phyloP scores from a whole-genome alignment of 2,797 vertebrate genomes.

The Arnoldichthys spilopterus region DNA sequence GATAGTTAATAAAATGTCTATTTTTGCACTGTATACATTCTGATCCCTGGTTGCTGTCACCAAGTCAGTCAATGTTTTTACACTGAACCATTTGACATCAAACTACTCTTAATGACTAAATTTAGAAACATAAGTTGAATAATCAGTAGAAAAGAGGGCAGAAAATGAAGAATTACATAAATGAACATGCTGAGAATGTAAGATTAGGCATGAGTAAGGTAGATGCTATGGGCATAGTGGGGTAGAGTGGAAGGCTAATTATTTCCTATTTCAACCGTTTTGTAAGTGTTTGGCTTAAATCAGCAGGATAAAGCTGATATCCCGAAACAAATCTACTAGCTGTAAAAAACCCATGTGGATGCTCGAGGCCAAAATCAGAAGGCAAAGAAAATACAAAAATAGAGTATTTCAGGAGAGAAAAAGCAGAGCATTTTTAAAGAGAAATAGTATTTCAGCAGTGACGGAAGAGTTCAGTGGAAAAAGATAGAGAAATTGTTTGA shows the following conservation, averaged over 20 bases:
- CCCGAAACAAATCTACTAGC: not conserved
- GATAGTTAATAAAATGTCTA: too few species aligned
- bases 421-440: slow-evolving; percentile 3
- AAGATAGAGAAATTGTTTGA: slow-evolving; percentile 15
- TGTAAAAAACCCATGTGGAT: slow-evolving; percentile 2
- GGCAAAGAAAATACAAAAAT: not conserved
- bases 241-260: slow-evolving; percentile 3
- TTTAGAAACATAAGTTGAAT: too few species aligned
- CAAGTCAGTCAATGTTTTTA: too few species aligned
- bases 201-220: too few species aligned
- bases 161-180: not conserved
- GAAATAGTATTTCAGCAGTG: not conserved
- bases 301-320: not conserved
- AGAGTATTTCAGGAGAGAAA: not conserved
- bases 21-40: too few species aligned
- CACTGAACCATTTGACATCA: too few species aligned
- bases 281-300: too few species aligned
- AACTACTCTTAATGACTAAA: too few species aligned
- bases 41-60: too few species aligned
- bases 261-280: not conserved
- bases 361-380: not conserved
- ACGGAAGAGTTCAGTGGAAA: not conserved
- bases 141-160: not conserved
- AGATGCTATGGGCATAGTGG: slow-evolving; percentile 7
- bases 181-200: not conserved